These are phyloP conservation scores for Pao palembangensis DNA, from an alignment of 2,113 vertebrate genomes.

Conservation along the genomic window DNA sequence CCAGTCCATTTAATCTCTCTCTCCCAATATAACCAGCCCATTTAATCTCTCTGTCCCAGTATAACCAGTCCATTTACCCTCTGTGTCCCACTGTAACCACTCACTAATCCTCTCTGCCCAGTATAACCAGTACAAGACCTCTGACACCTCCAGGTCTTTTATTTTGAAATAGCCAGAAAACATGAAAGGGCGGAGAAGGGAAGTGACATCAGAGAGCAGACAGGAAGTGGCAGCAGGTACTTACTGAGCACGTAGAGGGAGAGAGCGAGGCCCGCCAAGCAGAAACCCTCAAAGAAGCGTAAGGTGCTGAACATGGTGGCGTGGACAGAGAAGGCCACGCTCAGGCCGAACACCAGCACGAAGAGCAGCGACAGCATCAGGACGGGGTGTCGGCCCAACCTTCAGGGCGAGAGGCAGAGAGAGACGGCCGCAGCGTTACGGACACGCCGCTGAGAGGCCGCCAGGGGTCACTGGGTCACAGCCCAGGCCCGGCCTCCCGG, in stretches of 20 bases:
- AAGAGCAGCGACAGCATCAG: conserved; percentile 87
- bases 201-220: conserved; percentile 9
- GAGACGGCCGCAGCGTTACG: not conserved
- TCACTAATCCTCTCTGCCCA: no score
- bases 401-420: conserved; percentile 29
- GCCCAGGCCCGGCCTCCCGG: conserved; percentile 45
- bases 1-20: no score
- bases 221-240: conserved; percentile 57
- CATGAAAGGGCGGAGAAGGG: not conserved
- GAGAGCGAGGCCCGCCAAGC: conserved; percentile 93
- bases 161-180: not conserved
- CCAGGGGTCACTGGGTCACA: conserved; percentile 36
- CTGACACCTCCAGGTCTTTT: no score
- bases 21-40: no score
- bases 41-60: no score
- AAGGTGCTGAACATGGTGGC: conserved; percentile 98
- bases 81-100: no score
- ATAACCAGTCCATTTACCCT: no score
- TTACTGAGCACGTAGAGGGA: conserved; percentile 91
- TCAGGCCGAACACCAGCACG: conserved; percentile 91
- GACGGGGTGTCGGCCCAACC: conserved; percentile 75
- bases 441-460: not conserved
- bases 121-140: no score
- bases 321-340: conserved; percentile 91
- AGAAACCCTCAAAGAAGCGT: conserved; percentile 98